Evolutionary conservation across 1,140 invertebrate genomes (phyloP), one percentile per base, ranked within the genome.

Genomic region (Plectus sambesii): DNA sequence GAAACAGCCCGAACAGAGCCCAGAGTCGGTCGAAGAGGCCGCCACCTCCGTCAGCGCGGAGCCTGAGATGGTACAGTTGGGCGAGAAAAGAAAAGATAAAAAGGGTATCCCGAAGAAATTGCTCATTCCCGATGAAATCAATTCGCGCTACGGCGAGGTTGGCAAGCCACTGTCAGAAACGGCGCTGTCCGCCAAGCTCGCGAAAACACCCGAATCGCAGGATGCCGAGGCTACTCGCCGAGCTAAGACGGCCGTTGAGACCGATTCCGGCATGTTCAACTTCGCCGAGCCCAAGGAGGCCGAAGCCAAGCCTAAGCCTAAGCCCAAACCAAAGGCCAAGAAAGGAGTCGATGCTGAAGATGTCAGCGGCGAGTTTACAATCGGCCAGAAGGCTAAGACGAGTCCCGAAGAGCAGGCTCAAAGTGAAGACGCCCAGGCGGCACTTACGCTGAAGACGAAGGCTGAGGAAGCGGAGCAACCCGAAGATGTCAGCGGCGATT

Each of bases 111-210:
- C 55, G 5, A 56, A 56, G 27, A 26, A 51, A 9, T 24, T 56
- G 4, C 56, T 56, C 47, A 56, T 56, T 45, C 55, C 55, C 2
- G 55, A 56, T 50, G 55, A 56, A 50, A 56, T 56, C 36, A 56
- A 53, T 49, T 56, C 53, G 19, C 37, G 47, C 3, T 56, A 39
- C 24, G 55, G 55, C 22, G 55, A 56, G 37, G 51, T 53, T n/a
- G 51, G 53, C 25, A 56, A 42, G 19, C 45, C 56, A 41, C 36
- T 42, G 24, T 56, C 55, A 3, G 55, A 56, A 36, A 56, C 55
- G 6, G 51, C 42, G 15, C 41, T 56, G 27, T 55, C 47, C 12
- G 51, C 55, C 2, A 41, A 58, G 9, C 49, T 56, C 20, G 46
- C 55, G 55, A 56, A 39, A 20, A n/a, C 43, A 15, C 30, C 48